Base-by-base conservation (phyloP, 2,797 vertebrate species). In the Diglossa cyanea region DNA sequence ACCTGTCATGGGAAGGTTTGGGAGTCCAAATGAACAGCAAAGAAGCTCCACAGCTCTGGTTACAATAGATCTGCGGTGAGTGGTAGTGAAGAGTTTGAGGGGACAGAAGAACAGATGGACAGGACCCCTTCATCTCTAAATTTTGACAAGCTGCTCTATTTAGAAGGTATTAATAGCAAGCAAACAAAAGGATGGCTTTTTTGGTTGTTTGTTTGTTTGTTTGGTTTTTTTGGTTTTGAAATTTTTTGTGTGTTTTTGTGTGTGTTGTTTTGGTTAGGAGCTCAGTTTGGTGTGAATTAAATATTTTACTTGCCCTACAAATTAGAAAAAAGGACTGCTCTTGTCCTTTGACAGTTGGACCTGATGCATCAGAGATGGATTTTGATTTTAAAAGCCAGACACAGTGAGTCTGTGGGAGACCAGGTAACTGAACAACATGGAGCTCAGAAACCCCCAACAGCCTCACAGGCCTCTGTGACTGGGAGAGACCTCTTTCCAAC, bases 401-500 rank as follows among this genome's bases (percentile, higher is more conserved):
- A 50, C 18, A 54, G 23, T 65, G 54, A 30, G 7, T 65, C 54
- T 65, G 12, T 77, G 79, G 25, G 40, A 84, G 17, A 55, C 13
- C 23, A 53, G 35, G 62, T 35, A 84, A 42, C 21, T 30, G 30
- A 76, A 33, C 44, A 83, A 61, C 40, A 73, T 24, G 31, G 47
- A 90, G 35, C 42, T 91, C 50, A 83, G 68, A 80, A 93, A 85
- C 76, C 42, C 55, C 63, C 26, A 93, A 35, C 19, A 76, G 25
- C 28, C 40, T 78, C 28, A 9, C 13, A 66, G 79, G 10, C 24
- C 7, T 67, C 51, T 77, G 17, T 86, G 35, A 24, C 0, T 50
- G 31, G n/a, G 65, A 66, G 25, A 62, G 37, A 39, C 8, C 28
- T 74, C 25, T 77, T 92, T 87, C 31, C 63, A 51, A 28, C 7